Conservation (phyloP, 2,888 invertebrate species). For the Macrosiphum euphorbiae region DNA sequence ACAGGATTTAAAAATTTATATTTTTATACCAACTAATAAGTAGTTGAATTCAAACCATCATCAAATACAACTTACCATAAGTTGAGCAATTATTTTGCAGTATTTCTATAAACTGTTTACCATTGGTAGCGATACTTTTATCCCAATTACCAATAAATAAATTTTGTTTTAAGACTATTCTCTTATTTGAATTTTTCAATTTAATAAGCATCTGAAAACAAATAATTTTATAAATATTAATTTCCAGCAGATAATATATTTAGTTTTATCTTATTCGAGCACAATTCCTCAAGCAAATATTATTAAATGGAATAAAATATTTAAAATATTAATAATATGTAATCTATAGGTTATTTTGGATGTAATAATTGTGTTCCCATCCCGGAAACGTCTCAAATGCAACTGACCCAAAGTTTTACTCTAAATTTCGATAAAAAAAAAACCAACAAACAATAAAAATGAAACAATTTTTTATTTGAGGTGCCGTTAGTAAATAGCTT, state of each 20-base stretch:
- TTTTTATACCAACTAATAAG: not conserved
- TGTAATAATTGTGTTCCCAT: too few relatives aligned
- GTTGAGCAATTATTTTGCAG: not conserved
- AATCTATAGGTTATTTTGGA: too few relatives aligned
- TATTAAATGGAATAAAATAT: too few relatives aligned
- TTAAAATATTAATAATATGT: too few relatives aligned
- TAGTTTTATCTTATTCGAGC: too few relatives aligned
- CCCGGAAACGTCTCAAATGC: too few relatives aligned
- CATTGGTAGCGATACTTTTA: not conserved
- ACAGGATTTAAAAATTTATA: not conserved
- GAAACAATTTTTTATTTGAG: too few relatives aligned
- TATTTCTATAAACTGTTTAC: not conserved
- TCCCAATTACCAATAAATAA: constrained; percentile 55
- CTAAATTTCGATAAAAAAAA: too few relatives aligned
- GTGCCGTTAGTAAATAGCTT: too few relatives aligned
- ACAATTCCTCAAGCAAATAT: too few relatives aligned
- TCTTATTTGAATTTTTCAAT: constrained; percentile 34
- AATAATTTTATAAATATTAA: not conserved
- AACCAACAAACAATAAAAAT: not conserved
- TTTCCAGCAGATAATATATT: too few relatives aligned
- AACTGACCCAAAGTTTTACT: too few relatives aligned
- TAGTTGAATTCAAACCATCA: not conserved
- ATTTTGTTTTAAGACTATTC: constrained; percentile 19
- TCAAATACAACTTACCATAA: constrained; percentile 15
- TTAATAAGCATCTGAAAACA: constrained; percentile 26